phyloP scores from a whole-genome alignment of 2,113 vertebrate genomes.

The Paratilapia polleni region DNA sequence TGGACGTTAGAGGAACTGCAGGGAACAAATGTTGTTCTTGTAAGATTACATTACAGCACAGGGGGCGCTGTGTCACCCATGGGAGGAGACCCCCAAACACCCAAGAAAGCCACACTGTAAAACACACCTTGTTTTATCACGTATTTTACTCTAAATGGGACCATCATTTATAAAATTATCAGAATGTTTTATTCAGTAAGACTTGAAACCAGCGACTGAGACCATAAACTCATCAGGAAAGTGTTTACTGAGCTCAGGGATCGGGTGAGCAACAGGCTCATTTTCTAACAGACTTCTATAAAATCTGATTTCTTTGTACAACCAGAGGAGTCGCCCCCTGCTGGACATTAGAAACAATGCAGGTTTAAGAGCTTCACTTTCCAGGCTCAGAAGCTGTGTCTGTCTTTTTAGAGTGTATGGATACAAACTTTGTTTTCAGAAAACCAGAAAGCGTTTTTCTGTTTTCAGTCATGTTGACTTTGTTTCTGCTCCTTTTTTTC shows the following conservation, averaged over 20 bases:
- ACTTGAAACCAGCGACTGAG: background rate
- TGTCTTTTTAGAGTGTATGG: background rate
- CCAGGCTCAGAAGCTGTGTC: background rate
- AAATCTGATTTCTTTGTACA: too few species aligned
- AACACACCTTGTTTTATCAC: too few species aligned
- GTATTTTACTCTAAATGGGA: too few species aligned
- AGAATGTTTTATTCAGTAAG: too few species aligned
- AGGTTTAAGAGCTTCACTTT: background rate
- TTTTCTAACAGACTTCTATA: background rate
- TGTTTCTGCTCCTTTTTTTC: background rate
- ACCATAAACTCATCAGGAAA: background rate
- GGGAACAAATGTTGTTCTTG: too few species aligned
- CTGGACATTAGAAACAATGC: background rate
- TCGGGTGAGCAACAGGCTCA: background rate
- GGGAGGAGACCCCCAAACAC: too few species aligned
- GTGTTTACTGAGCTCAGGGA: background rate
- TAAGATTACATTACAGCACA: too few species aligned
- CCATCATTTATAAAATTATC: too few species aligned
- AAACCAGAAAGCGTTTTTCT: background rate
- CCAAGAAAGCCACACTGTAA: too few species aligned
- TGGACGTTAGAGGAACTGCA: too few species aligned
- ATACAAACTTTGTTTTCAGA: background rate
- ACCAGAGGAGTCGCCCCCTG: background rate
- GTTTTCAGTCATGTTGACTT: background rate
- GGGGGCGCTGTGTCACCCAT: too few species aligned